A percentile compares a stretch with the other conserved stretches of the same genome.
phyloP scores from a whole-genome alignment of 2,888 invertebrate genomes.

The Timema cristinae region DNA sequence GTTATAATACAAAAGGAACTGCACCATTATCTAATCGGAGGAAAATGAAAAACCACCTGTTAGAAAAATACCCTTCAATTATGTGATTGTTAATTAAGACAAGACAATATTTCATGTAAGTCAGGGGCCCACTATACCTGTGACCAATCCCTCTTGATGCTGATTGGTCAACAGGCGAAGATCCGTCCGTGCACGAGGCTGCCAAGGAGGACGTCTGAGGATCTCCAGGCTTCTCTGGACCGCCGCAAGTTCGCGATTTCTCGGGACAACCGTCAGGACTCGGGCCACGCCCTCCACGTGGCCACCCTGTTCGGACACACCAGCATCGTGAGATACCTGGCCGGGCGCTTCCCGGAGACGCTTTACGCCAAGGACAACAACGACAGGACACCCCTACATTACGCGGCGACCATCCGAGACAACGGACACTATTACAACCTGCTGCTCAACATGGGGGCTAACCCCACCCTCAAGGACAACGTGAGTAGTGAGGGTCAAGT shows the following conservation, averaged over 20 bases:
- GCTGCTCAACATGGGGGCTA: conserved; percentile 79
- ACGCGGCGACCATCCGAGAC: conserved; percentile 77
- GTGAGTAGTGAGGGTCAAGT: conserved; percentile 50
- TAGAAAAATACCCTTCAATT: too few relatives aligned
- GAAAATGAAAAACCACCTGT: too few relatives aligned
- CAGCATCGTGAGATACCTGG: conserved; percentile 64
- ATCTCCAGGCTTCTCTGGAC: conserved; percentile 80
- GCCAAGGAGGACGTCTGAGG: conserved; percentile 77
- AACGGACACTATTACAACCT: conserved; percentile 86
- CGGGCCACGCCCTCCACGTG: conserved; percentile 81
- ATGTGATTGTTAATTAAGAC: too few relatives aligned
- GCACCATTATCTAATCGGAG: too few relatives aligned
- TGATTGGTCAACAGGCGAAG: conserved; percentile 63
- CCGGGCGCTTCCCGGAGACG: conserved; percentile 76
- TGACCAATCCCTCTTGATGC: too few relatives aligned
- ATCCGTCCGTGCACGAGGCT: conserved; percentile 83
- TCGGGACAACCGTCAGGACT: conserved; percentile 69
- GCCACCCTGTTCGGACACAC: conserved; percentile 81
- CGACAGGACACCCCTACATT: conserved; percentile 83
- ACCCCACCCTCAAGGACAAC: conserved; percentile 76
- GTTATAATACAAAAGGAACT: too few relatives aligned
- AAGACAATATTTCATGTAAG: too few relatives aligned
- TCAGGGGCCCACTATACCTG: too few relatives aligned
- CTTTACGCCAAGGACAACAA: conserved; percentile 72
- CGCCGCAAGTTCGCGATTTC: conserved; percentile 88